These are phyloP conservation scores for Hesperia comma DNA, from an alignment of 2,888 invertebrate species.

Conservation along the genomic window DNA sequence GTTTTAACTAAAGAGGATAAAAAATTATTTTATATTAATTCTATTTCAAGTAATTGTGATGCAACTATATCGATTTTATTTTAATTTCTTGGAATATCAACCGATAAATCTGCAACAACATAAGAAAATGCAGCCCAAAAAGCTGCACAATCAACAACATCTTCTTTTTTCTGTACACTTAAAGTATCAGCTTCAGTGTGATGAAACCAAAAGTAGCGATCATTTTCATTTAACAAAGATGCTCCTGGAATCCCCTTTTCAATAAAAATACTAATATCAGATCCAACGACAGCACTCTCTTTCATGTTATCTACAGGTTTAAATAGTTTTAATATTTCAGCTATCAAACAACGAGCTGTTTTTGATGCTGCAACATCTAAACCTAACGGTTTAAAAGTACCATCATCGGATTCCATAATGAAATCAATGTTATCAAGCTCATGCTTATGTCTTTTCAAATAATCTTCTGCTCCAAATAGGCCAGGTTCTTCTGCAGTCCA, in stretches of 20 bases:
- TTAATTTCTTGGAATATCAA: conserved; percentile 83
- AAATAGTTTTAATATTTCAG: conserved; percentile 85
- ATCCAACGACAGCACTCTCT: conserved; percentile 83
- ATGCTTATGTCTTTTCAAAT: conserved; percentile 84
- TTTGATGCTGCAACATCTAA: conserved; percentile 85
- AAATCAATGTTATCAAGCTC: conserved; percentile 86
- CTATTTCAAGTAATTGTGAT: too few species aligned
- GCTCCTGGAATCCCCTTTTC: conserved; percentile 87
- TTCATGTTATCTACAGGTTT: conserved; percentile 83
- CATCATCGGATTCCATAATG: conserved; percentile 92
- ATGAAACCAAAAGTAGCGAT: conserved; percentile 88
- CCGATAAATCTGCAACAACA: conserved; percentile 88
- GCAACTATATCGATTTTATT: neutral
- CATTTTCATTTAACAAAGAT: conserved; percentile 86
- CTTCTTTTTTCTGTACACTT: conserved; percentile 86
- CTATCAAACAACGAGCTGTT: conserved; percentile 86
- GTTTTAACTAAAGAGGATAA: too few species aligned
- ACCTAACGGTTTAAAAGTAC: conserved; percentile 90
- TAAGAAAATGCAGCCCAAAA: conserved; percentile 90
- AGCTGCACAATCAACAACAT: conserved; percentile 88
- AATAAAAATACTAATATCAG: conserved; percentile 87
- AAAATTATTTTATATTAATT: too few species aligned
- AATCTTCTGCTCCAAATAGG: conserved; percentile 86
- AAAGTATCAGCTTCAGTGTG: conserved; percentile 90
- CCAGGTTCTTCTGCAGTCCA: conserved; percentile 94